These are phyloP conservation scores for Galeopsomyia nigrocyanea DNA, from an alignment of 2,888 invertebrate genomes.

Conservation along the genomic window DNA sequence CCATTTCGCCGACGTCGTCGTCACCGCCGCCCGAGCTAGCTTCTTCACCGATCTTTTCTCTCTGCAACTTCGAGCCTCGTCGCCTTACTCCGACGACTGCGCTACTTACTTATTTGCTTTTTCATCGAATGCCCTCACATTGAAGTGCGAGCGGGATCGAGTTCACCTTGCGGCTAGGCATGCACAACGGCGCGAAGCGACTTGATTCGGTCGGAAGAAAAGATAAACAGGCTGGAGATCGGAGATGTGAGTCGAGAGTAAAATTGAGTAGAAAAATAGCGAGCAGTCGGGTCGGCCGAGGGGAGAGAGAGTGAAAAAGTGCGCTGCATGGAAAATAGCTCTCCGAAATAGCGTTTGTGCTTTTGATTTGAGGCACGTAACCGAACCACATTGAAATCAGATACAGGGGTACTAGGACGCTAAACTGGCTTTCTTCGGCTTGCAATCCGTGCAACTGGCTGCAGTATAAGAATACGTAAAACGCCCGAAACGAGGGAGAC, in stretches of 20 bases:
- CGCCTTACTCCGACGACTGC: conserved; percentile 3
- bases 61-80: conserved; percentile 18
- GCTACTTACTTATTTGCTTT: conserved; percentile 4
- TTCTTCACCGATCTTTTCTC: conserved; percentile 33
- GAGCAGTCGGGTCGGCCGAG: neutral
- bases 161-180: no score
- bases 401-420: conserved; percentile 60
- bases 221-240: neutral
- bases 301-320: neutral
- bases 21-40: conserved; percentile 22
- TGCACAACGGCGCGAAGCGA: no score
- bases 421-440: conserved; percentile 61
- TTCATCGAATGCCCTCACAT: no score
- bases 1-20: conserved; percentile 34
- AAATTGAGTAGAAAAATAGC: neutral
- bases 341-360: conserved; percentile 53
- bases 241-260: neutral
- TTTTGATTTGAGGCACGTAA: conserved; percentile 67
- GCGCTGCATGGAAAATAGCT: neutral
- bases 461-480: conserved; percentile 57
- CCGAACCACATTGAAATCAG: conserved; percentile 66
- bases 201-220: no score
- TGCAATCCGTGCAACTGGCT: conserved; percentile 55
- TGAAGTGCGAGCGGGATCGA: no score
- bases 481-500: conserved; percentile 37